These are phyloP conservation scores for Rhamnusium bicolor DNA, from an alignment of 2,888 invertebrate genomes.

Conservation along the genomic window DNA sequence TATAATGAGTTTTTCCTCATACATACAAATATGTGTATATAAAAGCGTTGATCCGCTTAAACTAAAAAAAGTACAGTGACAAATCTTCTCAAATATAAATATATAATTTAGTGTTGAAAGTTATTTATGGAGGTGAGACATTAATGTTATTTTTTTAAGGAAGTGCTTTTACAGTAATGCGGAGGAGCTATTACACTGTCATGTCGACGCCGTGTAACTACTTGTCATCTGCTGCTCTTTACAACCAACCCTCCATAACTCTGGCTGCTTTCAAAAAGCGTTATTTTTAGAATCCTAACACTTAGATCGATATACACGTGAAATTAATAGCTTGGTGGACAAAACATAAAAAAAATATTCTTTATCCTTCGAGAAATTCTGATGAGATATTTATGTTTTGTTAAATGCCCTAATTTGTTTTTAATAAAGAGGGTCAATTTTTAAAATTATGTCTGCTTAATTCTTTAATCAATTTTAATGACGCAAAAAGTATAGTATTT, in stretches of 20 bases:
- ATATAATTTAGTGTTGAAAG: slow-evolving; percentile 20
- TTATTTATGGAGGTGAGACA: slow-evolving; percentile 41
- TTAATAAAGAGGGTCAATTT: no score
- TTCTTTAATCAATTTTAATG: no score
- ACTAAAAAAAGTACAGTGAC: slow-evolving; percentile 9
- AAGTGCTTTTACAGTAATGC: slow-evolving; percentile 64
- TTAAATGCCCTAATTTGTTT: no score
- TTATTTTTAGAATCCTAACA: slow-evolving; percentile 60
- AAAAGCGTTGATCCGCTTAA: not conserved
- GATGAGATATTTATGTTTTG: not conserved
- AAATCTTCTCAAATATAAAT: slow-evolving; percentile 9
- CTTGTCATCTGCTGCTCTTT: slow-evolving; percentile 65
- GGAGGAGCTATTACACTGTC: slow-evolving; percentile 65
- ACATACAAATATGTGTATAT: not conserved
- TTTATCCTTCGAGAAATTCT: not conserved
- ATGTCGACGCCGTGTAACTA: slow-evolving; percentile 65
- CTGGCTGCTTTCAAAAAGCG: slow-evolving; percentile 56
- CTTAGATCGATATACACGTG: slow-evolving; percentile 15
- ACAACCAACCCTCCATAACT: slow-evolving; percentile 55
- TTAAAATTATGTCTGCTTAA: no score
- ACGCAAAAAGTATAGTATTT: no score
- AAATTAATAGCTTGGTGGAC: slow-evolving; percentile 27
- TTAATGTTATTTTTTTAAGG: slow-evolving; percentile 55
- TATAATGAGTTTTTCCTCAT: not conserved
- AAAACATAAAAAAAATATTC: slow-evolving; percentile 23